Percentiles rank a stretch among this genome's conserved stretches.
These are phyloP conservation scores for Neoniphon sammara DNA, from an alignment of 2,797 vertebrate species.

Conservation along the genomic window DNA sequence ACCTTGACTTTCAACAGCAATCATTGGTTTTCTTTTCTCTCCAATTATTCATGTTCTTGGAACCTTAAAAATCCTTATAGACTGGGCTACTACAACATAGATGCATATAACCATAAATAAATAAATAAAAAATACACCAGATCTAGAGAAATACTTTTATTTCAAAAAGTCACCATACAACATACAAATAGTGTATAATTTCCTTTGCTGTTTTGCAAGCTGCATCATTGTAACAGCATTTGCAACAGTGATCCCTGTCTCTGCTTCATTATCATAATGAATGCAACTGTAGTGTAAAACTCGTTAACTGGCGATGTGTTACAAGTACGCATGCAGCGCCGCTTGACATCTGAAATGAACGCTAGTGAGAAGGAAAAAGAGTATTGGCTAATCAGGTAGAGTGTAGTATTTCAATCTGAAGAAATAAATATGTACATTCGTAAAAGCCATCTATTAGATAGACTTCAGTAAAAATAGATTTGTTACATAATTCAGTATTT, in stretches of 20 bases:
- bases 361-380: conserved; percentile 3
- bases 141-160: conserved; percentile 52
- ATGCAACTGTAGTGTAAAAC: conserved; percentile 19
- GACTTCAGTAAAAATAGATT: conserved; percentile 53
- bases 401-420: conserved; percentile 3
- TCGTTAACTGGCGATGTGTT: conserved; percentile 10
- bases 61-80: not conserved
- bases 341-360: conserved; percentile 7
- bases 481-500: conserved; percentile 39
- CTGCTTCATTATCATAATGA: conserved; percentile 45
- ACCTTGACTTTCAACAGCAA: too few species aligned
- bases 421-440: conserved; percentile 44
- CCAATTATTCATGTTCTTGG: not conserved
- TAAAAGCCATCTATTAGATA: conserved; percentile 15
- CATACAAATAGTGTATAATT: conserved; percentile 27
- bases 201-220: conserved; percentile 25
- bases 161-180: conserved; percentile 49
- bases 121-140: conserved; percentile 9
- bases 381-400: not conserved
- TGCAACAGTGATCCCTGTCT: conserved; percentile 6
- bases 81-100: not conserved
- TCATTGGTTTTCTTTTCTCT: not conserved
- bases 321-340: not conserved
- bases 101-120: not conserved
- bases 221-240: not conserved